Evolutionary conservation across 2,113 vertebrate genomes (phyloP), one percentile per base, ranked within the genome.

Genomic region (Mionectes macconnelli): DNA sequence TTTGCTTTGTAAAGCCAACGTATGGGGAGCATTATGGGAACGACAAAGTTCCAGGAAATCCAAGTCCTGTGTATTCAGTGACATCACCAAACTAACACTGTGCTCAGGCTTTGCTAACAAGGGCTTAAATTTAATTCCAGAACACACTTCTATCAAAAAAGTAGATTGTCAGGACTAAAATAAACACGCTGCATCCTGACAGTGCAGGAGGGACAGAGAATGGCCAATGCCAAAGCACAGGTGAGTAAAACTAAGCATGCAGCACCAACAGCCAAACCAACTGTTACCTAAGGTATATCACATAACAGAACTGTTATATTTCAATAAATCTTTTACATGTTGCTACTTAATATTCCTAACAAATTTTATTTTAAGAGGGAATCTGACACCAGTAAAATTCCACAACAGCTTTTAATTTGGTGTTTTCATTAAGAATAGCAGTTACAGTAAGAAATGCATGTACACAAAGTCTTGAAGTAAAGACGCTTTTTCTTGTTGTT

Each of bases 381-480:
- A 57, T 27, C 63, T n/a, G 22, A 83, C 39, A 83, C 24, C 59
- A 73, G 33, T 6, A 55, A 78, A 49, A 24, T 77, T 64, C 45
- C 42, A 67, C 33, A 74, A 50, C 47, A 63, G 78, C 67, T 80
- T 80, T 70, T 44, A 10, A 30, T 49, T 8, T 31, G 45, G 14
- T 67, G 88, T 52, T 91, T 81, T 83, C 33, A 85, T 63, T 35
- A 57, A 69, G 78, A 62, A n/a, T 2, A 91, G 68, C 52, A 77
- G 37, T 45, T 66, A 44, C 27, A 89, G 4, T 23, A 57, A 80
- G 40, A 67, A 84, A 55, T 9, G 35, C 12, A 42, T 0, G 1
- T 9, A 35, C 35, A 60, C 16, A 3, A 62, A 68, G 62, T 31
- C 50, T 42, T 20, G 19, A 25, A 69, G 50, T 10, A 37, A 74